Percentiles rank a stretch among this genome's conserved stretches.
Evolutionary conservation across 1,140 invertebrate species (phyloP).

Genomic region (Wasmannia auropunctata): DNA sequence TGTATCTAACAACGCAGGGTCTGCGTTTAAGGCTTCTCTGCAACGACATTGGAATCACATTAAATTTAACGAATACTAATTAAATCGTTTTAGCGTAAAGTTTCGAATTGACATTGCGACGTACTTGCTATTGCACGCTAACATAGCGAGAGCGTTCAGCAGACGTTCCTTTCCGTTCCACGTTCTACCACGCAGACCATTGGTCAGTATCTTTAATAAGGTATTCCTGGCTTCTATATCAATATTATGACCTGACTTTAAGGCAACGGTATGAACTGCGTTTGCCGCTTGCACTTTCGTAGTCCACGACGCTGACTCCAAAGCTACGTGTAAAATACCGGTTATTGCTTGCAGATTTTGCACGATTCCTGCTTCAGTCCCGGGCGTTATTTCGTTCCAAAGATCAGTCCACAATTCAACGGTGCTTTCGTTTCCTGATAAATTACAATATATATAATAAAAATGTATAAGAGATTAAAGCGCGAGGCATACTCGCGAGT

Average conservation of each 20-base stretch:
- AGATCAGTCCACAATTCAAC: slow-evolving; percentile 94
- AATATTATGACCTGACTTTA: slow-evolving; percentile 89
- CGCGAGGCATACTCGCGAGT: not conserved
- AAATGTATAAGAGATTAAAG: not conserved
- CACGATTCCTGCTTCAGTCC: slow-evolving; percentile 92
- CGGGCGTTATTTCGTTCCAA: slow-evolving; percentile 95
- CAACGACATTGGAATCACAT: slow-evolving; percentile 20
- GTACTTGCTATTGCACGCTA: slow-evolving; percentile 90
- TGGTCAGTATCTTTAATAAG: slow-evolving; percentile 89
- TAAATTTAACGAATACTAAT: slow-evolving; percentile 2
- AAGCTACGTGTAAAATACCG: slow-evolving; percentile 88
- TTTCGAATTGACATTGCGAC: slow-evolving; percentile 74
- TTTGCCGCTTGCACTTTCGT: slow-evolving; percentile 94
- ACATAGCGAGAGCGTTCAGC: slow-evolving; percentile 90
- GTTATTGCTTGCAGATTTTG: slow-evolving; percentile 92
- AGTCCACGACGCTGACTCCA: slow-evolving; percentile 94
- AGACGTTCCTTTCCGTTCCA: slow-evolving; percentile 95
- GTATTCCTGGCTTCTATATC: slow-evolving; percentile 88
- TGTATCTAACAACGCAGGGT: slow-evolving; percentile 80
- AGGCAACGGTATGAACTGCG: slow-evolving; percentile 92
- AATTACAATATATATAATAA: not conserved
- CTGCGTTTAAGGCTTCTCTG: slow-evolving; percentile 82
- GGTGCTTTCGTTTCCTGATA: slow-evolving; percentile 86
- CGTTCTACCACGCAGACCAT: slow-evolving; percentile 92
- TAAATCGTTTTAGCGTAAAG: not conserved